Evolutionary conservation across 2,888 invertebrate species (phyloP), one percentile per base, ranked within the genome.

Genomic region (Electrophaes corylata): DNA sequence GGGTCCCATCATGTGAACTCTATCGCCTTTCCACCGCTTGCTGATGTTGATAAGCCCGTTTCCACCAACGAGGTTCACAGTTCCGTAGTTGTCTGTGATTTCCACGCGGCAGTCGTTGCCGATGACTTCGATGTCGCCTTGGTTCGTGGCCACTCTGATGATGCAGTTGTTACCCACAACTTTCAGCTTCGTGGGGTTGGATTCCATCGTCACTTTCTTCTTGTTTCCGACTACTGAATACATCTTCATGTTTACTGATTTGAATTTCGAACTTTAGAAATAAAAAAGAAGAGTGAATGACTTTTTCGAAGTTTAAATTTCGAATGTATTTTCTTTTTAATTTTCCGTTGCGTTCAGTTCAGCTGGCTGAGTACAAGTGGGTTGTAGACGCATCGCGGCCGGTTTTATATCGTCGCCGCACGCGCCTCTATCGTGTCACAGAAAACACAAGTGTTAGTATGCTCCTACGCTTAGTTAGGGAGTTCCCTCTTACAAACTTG

Each of bases 151-250:
- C 4, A 91, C 89, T 31, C 79, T 71, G 23, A 91, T 73, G 44
- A 88, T 87, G 65, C 91, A 91, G 63, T 81, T 81, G 68, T 90
- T 91, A 0, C 91, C 91, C 43, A 91, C 84, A 4, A 91, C 83
- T 75, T 87, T 91, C 14, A 91, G 71, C 4, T 78, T 78, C 0
- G 86, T 80, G 10, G 77, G 78, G 61, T 91, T 91, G 11, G 71
- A 75, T 58, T 88, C 88, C 89, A 91, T 89, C 26, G 90, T 91
- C 60, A 91, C 90, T 72, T 89, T 91, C 81, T 91, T 91, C 76
- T 90, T 91, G 76, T 91, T 89, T 18, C 91, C 91, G 57, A 91
- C 79, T 29, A 91, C 76, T 46, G 89, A 88, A 70, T 91, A 91
- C 50, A 80, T 83, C 78, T 91, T 91, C 91, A 91, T 91, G 73